A percentile compares a stretch with the other conserved stretches of the same genome.
Conservation (phyloP, 2,888 invertebrate genomes). For the Ophioninae sp. region DNA sequence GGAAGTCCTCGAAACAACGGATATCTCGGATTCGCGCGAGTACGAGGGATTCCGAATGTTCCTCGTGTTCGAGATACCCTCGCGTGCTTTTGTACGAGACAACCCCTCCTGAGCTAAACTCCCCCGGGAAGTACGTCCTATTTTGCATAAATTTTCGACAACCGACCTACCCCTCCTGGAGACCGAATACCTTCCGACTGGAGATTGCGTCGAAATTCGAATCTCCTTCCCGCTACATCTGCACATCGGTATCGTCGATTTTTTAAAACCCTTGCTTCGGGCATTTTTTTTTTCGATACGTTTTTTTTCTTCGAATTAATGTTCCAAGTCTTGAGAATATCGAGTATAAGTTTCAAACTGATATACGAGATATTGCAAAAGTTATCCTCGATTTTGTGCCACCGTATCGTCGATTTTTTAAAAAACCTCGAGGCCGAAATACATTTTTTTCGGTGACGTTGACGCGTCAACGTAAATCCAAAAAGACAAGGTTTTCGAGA, state of each 20-base stretch:
- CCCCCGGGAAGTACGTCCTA: constrained; percentile 79
- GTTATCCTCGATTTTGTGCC: too few relatives aligned
- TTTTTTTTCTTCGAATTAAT: too few relatives aligned
- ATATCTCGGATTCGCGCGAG: neutral
- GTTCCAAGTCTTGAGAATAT: too few relatives aligned
- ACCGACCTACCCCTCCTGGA: constrained; percentile 69
- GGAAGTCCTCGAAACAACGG: constrained; percentile 12
- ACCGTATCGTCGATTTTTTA: too few relatives aligned
- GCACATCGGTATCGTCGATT: neutral
- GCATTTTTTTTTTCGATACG: too few relatives aligned
- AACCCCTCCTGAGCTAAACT: constrained; percentile 69
- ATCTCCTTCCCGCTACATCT: constrained; percentile 15
- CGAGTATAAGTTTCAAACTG: too few relatives aligned
- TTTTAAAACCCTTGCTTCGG: too few relatives aligned
- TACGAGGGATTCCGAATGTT: neutral
- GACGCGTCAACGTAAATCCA: too few relatives aligned
- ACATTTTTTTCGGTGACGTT: too few relatives aligned
- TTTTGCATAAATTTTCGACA: constrained; percentile 81
- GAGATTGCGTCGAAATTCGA: constrained; percentile 74
- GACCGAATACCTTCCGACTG: constrained; percentile 72
- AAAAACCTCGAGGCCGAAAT: too few relatives aligned
- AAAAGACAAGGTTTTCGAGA: too few relatives aligned
- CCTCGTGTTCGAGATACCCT: constrained; percentile 56
- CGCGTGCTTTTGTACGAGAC: constrained; percentile 76
- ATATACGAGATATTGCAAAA: too few relatives aligned